Percentiles rank a stretch among this genome's conserved stretches.
These are phyloP conservation scores for Drosophila setosimentum DNA, from an alignment of 2,888 invertebrate genomes.

Conservation along the genomic window DNA sequence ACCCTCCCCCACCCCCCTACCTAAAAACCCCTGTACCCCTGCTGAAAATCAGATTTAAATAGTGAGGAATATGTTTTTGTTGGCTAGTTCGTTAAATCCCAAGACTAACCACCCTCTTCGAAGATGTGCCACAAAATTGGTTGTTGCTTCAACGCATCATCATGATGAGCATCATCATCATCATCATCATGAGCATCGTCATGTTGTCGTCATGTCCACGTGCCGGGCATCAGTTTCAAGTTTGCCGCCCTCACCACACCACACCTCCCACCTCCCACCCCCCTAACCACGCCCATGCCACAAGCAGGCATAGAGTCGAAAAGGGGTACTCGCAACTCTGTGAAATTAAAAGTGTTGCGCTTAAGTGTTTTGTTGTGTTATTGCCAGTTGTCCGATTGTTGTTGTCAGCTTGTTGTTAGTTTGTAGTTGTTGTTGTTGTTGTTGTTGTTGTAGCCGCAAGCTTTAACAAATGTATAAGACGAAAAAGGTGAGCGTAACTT, in stretches of 20 bases:
- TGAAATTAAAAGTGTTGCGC: conserved; percentile 77
- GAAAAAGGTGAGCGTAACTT: conserved; percentile 54
- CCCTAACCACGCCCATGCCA: background rate
- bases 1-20: conserved; percentile 2
- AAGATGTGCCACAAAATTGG: conserved; percentile 7
- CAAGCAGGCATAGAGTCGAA: background rate
- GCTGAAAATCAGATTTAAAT: conserved; percentile 68
- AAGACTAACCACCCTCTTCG: background rate
- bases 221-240: conserved; percentile 81
- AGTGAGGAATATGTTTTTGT: conserved; percentile 65
- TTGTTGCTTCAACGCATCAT: conserved; percentile 1
- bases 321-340: conserved; percentile 47
- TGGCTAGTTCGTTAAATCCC: conserved; percentile 15
- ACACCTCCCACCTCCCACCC: background rate
- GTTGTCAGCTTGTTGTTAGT: conserved; percentile 3
- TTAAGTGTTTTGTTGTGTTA: conserved; percentile 78
- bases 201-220: conserved; percentile 65
- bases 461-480: conserved; percentile 71
- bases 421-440: background rate
- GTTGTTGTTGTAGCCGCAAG: conserved; percentile 57
- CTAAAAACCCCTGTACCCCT: background rate
- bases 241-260: conserved; percentile 28
- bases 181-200: conserved; percentile 31
- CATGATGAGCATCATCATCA: background rate
- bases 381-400: conserved; percentile 32